These are phyloP conservation scores for Dolichoris vasculosae DNA, from an alignment of 1,140 invertebrate species.

Conservation along the genomic window DNA sequence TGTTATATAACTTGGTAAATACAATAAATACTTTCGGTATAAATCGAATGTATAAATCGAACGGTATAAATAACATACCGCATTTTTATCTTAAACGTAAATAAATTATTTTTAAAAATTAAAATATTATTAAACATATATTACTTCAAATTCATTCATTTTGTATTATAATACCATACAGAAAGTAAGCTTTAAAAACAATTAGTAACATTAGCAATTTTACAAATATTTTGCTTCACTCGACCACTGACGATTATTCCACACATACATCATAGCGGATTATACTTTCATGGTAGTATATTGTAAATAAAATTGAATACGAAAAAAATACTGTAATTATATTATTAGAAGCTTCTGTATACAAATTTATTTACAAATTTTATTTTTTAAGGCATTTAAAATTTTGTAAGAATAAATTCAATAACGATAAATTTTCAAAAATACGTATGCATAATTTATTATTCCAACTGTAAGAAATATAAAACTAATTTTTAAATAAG, in stretches of 20 bases:
- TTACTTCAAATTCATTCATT: background rate
- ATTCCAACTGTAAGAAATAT: too few species aligned
- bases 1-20: background rate
- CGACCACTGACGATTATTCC: background rate
- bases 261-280: background rate
- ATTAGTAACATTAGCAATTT: background rate
- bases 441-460: too few species aligned
- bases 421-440: too few species aligned
- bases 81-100: background rate
- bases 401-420: background rate
- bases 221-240: conserved; percentile 1
- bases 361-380: too few species aligned
- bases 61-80: background rate
- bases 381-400: background rate
- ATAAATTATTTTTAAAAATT: background rate
- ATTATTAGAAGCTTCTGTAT: background rate
- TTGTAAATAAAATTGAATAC: background rate
- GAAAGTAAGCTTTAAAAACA: background rate
- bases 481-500: too few species aligned
- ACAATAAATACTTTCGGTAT: background rate
- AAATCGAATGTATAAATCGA: background rate
- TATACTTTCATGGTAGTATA: background rate
- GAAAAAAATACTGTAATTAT: background rate
- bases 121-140: background rate
- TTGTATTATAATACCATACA: background rate